These are phyloP conservation scores for Garrulus glandarius DNA, from an alignment of 2,797 vertebrate genomes.

Conservation along the genomic window DNA sequence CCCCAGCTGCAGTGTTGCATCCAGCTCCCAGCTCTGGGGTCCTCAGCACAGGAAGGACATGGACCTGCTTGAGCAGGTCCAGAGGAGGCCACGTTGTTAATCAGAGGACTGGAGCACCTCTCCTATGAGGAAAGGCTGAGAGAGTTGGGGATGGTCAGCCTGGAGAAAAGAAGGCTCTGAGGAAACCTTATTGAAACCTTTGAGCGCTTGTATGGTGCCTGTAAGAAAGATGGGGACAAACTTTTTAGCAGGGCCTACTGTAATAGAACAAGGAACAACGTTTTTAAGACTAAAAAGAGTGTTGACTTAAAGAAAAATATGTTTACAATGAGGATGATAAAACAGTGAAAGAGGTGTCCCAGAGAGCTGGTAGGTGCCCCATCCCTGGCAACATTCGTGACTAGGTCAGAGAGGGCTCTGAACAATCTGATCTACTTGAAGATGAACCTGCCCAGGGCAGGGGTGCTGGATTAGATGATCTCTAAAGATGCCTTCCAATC, in stretches of 20 bases:
- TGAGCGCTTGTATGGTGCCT: neutral
- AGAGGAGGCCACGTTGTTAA: neutral
- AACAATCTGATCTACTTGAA: neutral
- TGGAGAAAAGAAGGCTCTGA: neutral
- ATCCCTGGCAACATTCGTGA: accelerated
- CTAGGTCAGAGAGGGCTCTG: neutral
- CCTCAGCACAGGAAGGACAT: neutral
- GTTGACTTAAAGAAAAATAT: neutral
- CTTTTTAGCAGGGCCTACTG: neutral
- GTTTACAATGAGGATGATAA: neutral
- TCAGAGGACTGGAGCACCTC: neutral
- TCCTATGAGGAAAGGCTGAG: neutral
- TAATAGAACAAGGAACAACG: neutral
- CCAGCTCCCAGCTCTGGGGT: neutral
- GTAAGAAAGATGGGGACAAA: neutral
- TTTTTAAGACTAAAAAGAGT: neutral
- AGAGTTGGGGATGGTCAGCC: neutral
- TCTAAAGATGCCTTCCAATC: neutral
- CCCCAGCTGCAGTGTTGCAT: too few relatives aligned
- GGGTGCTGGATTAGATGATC: neutral
- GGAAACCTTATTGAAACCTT: neutral
- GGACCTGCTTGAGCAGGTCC: neutral
- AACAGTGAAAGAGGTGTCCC: neutral
- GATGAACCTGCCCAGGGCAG: neutral
- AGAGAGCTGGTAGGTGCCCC: neutral